Evolutionary conservation across 1,140 invertebrate genomes (phyloP), one percentile per base, ranked within the genome.

Genomic region (Philotrypesis tridentata): DNA sequence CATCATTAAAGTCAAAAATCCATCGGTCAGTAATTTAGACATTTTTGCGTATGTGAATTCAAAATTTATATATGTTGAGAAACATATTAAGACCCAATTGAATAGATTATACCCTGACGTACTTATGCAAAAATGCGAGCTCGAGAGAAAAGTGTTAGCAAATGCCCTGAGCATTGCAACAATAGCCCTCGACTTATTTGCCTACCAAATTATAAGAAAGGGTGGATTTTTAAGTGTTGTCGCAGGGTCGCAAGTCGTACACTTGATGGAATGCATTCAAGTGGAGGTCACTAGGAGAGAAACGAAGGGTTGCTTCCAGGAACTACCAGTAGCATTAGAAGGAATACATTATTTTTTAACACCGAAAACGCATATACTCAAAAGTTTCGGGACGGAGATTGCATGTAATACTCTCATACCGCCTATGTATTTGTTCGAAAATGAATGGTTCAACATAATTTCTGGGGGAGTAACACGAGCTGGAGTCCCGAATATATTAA

Each of bases 21-120:
- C 3, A 37, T 5, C 33, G 33, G 8, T 8, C 8, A 37, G 33
- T 8, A 67, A 67, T 31, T 25, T 67, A 12, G 65, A 67, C 65
- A 27, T 67, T 1, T 67, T 25, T 67, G 25, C 65, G 5, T 25
- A 27, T 25, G 14, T 67, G 25, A 67, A 11, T 31, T 25, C 65
- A 6, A 84, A 85, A 76, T 80, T 84, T 29, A 25, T 84, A 14
- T 84, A 80, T 25, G 43, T 83, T 3, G 81, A 85, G 29, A 80
- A 70, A 60, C 84, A 84, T 21, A 68, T 80, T 0, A 43, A 73
- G 65, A 55, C 5, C 0, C 78, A 84, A 74, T 27, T 83, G 8
- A 70, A 75, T 0, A 33, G 0, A 12, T 82, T 12, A 17, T 37
- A 14, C 79, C 83, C 4, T 68, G 67, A 65, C 83, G 84, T 21